These are phyloP conservation scores for Streptopelia turtur DNA, from an alignment of 2,797 vertebrate genomes.

Conservation along the genomic window DNA sequence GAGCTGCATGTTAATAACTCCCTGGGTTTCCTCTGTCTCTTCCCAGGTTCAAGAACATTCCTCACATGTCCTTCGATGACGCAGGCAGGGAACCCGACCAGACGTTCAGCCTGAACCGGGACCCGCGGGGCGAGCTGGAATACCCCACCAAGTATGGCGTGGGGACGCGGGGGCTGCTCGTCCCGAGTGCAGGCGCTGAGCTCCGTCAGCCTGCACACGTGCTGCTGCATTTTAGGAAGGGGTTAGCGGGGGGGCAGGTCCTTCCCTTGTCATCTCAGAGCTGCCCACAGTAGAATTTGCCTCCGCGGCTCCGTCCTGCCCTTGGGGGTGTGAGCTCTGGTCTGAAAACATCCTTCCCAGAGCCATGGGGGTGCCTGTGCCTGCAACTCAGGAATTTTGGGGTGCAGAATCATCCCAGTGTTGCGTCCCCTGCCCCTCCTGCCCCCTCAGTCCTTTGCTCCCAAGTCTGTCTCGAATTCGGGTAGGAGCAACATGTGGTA, in stretches of 20 bases:
- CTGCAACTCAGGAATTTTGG: accelerated
- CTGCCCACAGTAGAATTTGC: background rate
- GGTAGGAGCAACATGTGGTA: accelerated
- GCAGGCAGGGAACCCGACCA: constrained; percentile 92
- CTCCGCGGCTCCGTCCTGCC: background rate
- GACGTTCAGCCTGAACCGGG: constrained; percentile 91
- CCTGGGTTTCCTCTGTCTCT: background rate
- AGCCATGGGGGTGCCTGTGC: background rate
- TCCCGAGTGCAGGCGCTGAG: accelerated
- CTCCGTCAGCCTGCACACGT: accelerated
- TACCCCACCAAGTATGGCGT: constrained; percentile 92
- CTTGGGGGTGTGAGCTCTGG: background rate
- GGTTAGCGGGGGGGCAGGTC: background rate
- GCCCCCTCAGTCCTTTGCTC: accelerated
- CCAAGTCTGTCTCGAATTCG: accelerated
- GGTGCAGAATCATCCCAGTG: background rate
- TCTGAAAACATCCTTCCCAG: background rate
- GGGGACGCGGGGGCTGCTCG: accelerated
- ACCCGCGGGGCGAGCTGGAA: constrained; percentile 88
- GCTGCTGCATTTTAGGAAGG: accelerated
- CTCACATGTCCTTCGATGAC: constrained; percentile 97
- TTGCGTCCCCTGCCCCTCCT: background rate
- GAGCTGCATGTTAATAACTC: background rate
- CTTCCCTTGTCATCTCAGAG: background rate
- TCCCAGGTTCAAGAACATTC: constrained; percentile 92